These are phyloP conservation scores for Gymnocephalus cernua DNA, from an alignment of 2,113 vertebrate genomes.

Conservation along the genomic window DNA sequence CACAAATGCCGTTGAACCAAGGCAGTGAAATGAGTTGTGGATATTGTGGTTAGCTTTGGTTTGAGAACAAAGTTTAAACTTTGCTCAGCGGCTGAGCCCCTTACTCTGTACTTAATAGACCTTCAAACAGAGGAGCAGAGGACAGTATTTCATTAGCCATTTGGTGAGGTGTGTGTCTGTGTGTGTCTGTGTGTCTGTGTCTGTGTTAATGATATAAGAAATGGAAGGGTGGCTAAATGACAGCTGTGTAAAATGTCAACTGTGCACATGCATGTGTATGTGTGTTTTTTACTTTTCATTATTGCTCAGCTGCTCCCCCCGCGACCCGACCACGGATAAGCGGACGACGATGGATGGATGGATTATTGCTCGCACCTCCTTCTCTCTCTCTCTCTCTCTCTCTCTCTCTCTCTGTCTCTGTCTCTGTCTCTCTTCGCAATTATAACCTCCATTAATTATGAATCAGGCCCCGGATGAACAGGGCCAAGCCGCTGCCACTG, in stretches of 20 bases:
- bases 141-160: conserved; percentile 69
- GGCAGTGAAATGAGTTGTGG: background rate
- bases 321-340: too few relatives aligned
- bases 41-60: conserved; percentile 30
- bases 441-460: conserved; percentile 84
- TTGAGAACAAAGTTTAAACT: conserved; percentile 43
- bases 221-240: conserved; percentile 64
- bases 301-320: too few relatives aligned
- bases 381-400: conserved; percentile 19
- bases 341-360: too few relatives aligned
- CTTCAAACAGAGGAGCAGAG: conserved; percentile 62
- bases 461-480: conserved; percentile 76
- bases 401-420: conserved; percentile 41
- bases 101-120: conserved; percentile 38
- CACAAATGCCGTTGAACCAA: background rate
- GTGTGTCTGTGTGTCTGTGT: conserved; percentile 49
- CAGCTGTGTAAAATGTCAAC: conserved; percentile 74
- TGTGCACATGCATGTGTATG: conserved; percentile 28
- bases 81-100: conserved; percentile 33
- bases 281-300: conserved; percentile 63
- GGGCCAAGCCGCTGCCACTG: conserved; percentile 53
- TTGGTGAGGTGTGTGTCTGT: conserved; percentile 25
- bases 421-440: conserved; percentile 72
- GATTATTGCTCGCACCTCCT: conserved; percentile 64
- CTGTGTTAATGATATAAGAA: conserved; percentile 72